phyloP scores from a whole-genome alignment of 2,113 vertebrate species.

The Lampris incognitus region DNA sequence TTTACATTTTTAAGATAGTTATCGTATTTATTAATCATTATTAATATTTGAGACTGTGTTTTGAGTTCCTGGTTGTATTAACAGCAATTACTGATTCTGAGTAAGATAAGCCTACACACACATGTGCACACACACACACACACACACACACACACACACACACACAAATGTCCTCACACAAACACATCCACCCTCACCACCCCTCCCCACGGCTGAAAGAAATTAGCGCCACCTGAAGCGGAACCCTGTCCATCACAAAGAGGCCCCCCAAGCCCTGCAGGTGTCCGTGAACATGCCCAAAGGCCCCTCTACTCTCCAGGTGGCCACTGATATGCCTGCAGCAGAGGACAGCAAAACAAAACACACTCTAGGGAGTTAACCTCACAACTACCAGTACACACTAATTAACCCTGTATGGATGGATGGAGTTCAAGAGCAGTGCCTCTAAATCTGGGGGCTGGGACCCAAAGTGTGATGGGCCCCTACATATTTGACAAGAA shows the following conservation, averaged over 20 bases:
- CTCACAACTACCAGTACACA: constrained; percentile 57
- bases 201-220: constrained; percentile 60
- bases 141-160: constrained; percentile 3
- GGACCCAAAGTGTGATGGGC: neutral
- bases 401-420: constrained; percentile 55
- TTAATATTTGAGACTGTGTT: constrained; percentile 62
- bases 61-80: constrained; percentile 38
- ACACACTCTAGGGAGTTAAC: constrained; percentile 51
- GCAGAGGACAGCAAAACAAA: constrained; percentile 76
- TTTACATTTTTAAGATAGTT: constrained; percentile 54
- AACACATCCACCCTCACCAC: constrained; percentile 23
- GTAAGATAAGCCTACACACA: constrained; percentile 15
- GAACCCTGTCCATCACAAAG: constrained; percentile 77
- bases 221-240: constrained; percentile 81
- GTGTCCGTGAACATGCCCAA: constrained; percentile 78
- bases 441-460: constrained; percentile 23
- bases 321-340: constrained; percentile 72
- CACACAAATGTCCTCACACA: constrained; percentile 8
- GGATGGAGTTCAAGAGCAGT: constrained; percentile 43
- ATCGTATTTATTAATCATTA: constrained; percentile 68
- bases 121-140: constrained; percentile 1
- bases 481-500: neutral
- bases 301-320: constrained; percentile 62
- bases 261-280: constrained; percentile 75
- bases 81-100: constrained; percentile 46